Conservation (phyloP, 2,888 invertebrate genomes). For the Perizoma affinitatum region DNA sequence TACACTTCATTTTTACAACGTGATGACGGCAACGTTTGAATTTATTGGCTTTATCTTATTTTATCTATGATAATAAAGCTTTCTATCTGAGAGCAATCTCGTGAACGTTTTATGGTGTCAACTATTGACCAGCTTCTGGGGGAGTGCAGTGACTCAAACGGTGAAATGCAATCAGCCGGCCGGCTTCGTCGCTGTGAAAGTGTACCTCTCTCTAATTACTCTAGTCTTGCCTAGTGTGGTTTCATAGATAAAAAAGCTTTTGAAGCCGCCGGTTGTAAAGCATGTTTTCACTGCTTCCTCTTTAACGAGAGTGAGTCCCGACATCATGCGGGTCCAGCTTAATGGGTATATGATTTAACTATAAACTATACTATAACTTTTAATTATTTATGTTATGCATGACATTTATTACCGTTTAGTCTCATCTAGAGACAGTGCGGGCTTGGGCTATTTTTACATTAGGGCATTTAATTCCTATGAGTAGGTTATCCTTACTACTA, state of each 20-base stretch:
- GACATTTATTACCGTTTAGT: no score
- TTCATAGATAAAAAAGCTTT: slow-evolving; percentile 33
- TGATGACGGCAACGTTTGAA: slow-evolving; percentile 13
- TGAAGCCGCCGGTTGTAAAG: slow-evolving; percentile 31
- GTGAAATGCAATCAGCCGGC: slow-evolving; percentile 66
- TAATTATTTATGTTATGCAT: no score
- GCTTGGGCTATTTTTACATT: not conserved
- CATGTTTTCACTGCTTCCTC: slow-evolving; percentile 23
- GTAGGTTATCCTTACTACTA: no score
- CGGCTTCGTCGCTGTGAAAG: slow-evolving; percentile 64
- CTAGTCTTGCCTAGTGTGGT: slow-evolving; percentile 50
- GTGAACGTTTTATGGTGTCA: slow-evolving; percentile 13
- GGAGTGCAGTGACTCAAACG: slow-evolving; percentile 71
- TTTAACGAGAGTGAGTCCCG: slow-evolving; percentile 1
- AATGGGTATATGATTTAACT: slow-evolving; percentile 1
- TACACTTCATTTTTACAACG: slow-evolving; percentile 23
- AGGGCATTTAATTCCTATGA: no score
- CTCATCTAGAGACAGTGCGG: not conserved
- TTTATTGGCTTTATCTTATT: slow-evolving; percentile 18
- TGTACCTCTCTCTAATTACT: slow-evolving; percentile 69
- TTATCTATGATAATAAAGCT: slow-evolving; percentile 9
- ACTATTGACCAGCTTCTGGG: slow-evolving; percentile 24
- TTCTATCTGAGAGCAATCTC: slow-evolving; percentile 9
- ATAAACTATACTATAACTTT: no score
- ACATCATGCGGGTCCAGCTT: not conserved